phyloP scores from a whole-genome alignment of 2,797 vertebrate genomes.

The Lacerta agilis region DNA sequence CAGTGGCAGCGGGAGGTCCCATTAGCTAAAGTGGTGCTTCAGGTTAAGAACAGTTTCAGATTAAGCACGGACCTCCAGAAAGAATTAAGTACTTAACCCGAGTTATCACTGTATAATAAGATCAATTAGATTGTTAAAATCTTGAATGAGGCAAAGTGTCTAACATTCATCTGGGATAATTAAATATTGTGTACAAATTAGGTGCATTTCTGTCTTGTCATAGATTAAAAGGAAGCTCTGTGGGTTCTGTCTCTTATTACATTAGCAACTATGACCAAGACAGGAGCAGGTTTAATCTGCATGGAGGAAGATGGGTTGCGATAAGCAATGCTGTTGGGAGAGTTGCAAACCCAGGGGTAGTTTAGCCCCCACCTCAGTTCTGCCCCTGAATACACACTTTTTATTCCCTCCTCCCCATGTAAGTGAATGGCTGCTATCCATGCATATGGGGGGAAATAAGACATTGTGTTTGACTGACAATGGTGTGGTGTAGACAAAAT shows the following conservation, averaged over 20 bases:
- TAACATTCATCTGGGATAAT: neutral
- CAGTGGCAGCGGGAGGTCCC: too few species aligned
- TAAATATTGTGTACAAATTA: neutral
- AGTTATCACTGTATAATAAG: slow-evolving; percentile 14
- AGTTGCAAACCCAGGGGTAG: neutral
- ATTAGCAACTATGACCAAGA: neutral
- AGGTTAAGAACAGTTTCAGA: too few species aligned
- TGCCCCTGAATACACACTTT: neutral
- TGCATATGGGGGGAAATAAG: neutral
- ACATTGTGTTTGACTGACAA: neutral
- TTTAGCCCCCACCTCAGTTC: neutral
- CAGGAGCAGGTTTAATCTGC: neutral
- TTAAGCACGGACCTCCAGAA: too few species aligned
- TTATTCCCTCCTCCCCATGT: neutral
- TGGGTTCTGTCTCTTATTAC: neutral
- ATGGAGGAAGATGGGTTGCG: neutral
- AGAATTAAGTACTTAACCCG: too few species aligned
- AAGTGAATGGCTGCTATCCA: neutral
- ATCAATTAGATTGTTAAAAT: neutral
- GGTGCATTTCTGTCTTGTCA: neutral
- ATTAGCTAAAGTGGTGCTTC: too few species aligned
- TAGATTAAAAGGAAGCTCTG: slow-evolving; percentile 40
- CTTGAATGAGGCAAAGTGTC: slow-evolving; percentile 7
- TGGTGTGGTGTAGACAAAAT: neutral
- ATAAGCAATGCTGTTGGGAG: neutral